Base-by-base conservation (phyloP, 1,140 invertebrate species). In the Coelopa frigida region DNA sequence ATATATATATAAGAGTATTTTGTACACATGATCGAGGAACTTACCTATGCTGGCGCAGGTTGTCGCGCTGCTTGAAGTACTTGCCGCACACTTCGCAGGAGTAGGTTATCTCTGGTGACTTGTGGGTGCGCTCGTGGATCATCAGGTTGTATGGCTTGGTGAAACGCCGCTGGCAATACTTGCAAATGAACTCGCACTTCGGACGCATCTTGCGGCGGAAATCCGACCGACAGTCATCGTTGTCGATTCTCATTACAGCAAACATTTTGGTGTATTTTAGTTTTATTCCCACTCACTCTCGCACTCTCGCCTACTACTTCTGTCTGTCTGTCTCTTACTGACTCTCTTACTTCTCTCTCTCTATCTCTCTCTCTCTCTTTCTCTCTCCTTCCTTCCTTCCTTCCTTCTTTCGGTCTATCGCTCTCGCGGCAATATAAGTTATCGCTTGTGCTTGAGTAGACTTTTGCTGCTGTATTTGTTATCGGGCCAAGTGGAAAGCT, bases 71-170 rank as follows among this genome's bases (percentile, higher is more conserved):
- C 70, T 98, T 89, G 80, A 99, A 99, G 60, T 90, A 89, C 77
- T 98, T 98, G 65, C 92, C 89, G 77, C 96, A 99, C 51, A 98
- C 87, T 74, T 99, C 94, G 76, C 96, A 99, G 61, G 90, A 89
- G 79, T 94, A 99, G 51, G 93, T 95, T 64, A 97, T 81, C 75
- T 98, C 94, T 54, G 83, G 83, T 69, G 93, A 89, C 70, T 97
- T 97, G 79, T 99, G 96, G 53, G 92, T 97, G 66, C 94, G 81
- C 72, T 98, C 94, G 78, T 98, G 95, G 65, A 98, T 98, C 82
- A 98, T 89, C 63, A 99, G 81, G 77, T 99, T 99, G 80, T 99
- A 99, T 50, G 92, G 91, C 77, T 99, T 99, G 63, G 93, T 98
- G 80, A 99, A 99, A 62, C 94, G 82, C 64, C 96, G 84, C 73